phyloP scores from a whole-genome alignment of 92 coral and sea anemone species.

The Muricea muricata region DNA sequence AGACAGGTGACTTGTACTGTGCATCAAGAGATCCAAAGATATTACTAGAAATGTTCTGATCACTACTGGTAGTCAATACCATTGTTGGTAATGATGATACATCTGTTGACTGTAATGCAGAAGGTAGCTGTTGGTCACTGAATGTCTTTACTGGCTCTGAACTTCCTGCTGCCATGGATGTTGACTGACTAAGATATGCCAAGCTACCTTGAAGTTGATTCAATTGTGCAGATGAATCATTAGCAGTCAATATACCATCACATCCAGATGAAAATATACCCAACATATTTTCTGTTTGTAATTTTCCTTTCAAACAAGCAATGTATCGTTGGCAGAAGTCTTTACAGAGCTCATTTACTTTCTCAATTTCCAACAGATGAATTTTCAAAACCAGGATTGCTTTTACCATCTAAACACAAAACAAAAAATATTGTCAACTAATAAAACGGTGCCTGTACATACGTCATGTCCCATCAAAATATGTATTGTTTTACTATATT shows the following conservation, averaged over 20 bases:
- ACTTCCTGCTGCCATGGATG: background rate
- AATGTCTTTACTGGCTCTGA: slow-evolving; percentile 56
- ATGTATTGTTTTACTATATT: too few relatives aligned
- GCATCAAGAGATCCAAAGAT: slow-evolving; percentile 26
- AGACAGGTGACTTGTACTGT: slow-evolving; percentile 71
- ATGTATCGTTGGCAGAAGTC: slow-evolving; percentile 99
- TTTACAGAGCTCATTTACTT: slow-evolving; percentile 97
- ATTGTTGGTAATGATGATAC: slow-evolving; percentile 44
- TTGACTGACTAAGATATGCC: slow-evolving; percentile 24
- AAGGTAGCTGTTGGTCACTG: slow-evolving; percentile 37
- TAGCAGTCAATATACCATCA: background rate
- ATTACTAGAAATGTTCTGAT: slow-evolving; percentile 42
- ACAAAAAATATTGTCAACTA: background rate
- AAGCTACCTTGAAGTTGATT: slow-evolving; percentile 36
- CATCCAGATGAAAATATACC: slow-evolving; percentile 62
- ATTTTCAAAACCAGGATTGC: slow-evolving; percentile 96
- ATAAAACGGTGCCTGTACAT: too few relatives aligned
- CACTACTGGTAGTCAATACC: slow-evolving; percentile 69
- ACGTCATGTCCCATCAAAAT: too few relatives aligned
- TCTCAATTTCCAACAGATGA: slow-evolving; percentile 93
- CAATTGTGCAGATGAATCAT: slow-evolving; percentile 27
- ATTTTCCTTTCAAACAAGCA: slow-evolving; percentile 96
- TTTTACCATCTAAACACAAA: slow-evolving; percentile 81
- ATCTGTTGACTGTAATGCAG: slow-evolving; percentile 24
- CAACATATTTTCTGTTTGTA: slow-evolving; percentile 95